Conservation (phyloP, 2,888 invertebrate genomes). For the Alviniconcha strummeri region DNA sequence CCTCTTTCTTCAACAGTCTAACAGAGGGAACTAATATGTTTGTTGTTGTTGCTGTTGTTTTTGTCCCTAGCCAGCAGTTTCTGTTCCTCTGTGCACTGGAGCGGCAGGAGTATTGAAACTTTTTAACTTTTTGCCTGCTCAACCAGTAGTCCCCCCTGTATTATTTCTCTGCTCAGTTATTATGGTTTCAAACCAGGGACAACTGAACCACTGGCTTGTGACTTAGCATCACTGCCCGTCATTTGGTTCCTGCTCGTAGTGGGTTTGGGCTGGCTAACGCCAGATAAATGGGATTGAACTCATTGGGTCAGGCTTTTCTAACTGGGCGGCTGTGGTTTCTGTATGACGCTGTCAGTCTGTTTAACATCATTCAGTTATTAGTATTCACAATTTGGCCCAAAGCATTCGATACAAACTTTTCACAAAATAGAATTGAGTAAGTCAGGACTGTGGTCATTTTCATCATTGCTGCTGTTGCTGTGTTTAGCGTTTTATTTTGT, state of each 20-base stretch:
- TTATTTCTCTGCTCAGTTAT: neutral
- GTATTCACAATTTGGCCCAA: no score
- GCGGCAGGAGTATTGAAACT: slow-evolving; percentile 6
- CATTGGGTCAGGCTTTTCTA: neutral
- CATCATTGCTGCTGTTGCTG: no score
- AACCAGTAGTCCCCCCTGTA: neutral
- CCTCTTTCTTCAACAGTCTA: neutral
- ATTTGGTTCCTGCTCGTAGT: no score
- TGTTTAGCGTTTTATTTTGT: no score
- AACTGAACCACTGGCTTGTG: no score
- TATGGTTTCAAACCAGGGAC: neutral
- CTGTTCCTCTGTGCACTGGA: neutral
- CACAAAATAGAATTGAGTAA: no score
- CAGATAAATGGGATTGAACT: no score
- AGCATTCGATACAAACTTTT: no score
- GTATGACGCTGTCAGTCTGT: neutral
- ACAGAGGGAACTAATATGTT: slow-evolving; percentile 29
- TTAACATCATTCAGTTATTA: no score
- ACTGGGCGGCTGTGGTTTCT: neutral
- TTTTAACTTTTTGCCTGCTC: neutral
- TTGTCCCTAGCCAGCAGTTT: neutral
- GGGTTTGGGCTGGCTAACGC: no score
- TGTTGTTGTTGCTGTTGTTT: slow-evolving; percentile 18
- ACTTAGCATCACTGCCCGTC: no score
- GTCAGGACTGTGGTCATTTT: no score